Evolutionary conservation across 2,888 invertebrate genomes (phyloP), one percentile per base, ranked within the genome.

Genomic region (Diabrotica balteata): DNA sequence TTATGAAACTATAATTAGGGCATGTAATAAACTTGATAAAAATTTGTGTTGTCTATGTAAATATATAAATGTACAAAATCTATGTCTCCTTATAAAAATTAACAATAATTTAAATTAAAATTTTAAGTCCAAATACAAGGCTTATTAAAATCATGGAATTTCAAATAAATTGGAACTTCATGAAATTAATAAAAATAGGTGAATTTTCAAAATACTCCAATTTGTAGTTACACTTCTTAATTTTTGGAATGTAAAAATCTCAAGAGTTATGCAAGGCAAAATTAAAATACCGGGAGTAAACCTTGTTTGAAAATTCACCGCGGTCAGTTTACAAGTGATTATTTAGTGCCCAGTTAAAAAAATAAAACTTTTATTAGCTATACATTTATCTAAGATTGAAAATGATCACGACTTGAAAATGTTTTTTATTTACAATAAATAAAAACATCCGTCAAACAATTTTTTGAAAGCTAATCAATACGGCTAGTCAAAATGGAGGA

Each of bases 61-160:
- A 72, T 73, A 74, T 76, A 76, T 72, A 76, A 76, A 76, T 73
- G 74, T 76, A 76, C 72, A 76, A 76, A 76, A 76, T 74, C 74
- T 74, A 73, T 70, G 65, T 69, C 69, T 73, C 67, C 61, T 69
- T 65, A 68, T 73, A 57, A 66, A 59, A 67, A 68, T 63, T 57
- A 51, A 68, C 65, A 72, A 68, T 71, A 73, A 61, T 54, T 68
- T 55, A 63, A 54, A 55, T 46, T 52, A 54, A 32, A 32, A 46
- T 47, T 7, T 47, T 42, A 32, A 63, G 57, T 51, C 50, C 44
- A 55, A 50, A 63, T 11, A 43, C 9, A 8, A 52, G 42, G 11
- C 42, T 44, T 60, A 51, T 45, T 53, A 62, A 61, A 49, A 61
- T 63, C 53, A 52, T 44, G 32, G 32, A 54, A 52, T 47, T 59